Percentiles rank a stretch among this genome's conserved stretches.
phyloP scores from a whole-genome alignment of 2,888 invertebrate genomes.

The Enchytraeus crypticus region DNA sequence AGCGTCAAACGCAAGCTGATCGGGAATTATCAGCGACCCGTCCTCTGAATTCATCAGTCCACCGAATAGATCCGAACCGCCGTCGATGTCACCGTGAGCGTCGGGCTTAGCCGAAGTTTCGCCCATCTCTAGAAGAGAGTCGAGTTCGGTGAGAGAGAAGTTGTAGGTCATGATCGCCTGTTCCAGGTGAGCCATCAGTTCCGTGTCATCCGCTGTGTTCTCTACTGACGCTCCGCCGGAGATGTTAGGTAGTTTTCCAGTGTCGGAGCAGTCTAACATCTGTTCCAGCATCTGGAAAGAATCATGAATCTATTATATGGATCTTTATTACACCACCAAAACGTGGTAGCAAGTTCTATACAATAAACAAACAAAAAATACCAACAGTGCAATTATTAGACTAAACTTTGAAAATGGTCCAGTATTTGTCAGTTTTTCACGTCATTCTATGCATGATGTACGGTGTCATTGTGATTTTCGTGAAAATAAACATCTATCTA shows the following conservation, averaged over 20 bases:
- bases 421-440: too few species aligned
- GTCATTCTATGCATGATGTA: too few species aligned
- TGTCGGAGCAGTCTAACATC: neutral
- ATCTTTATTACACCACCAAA: too few species aligned
- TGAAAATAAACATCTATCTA: too few species aligned
- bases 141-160: conserved; percentile 28
- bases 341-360: too few species aligned
- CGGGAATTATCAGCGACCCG: conserved; percentile 34
- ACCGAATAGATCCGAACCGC: neutral
- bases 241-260: neutral
- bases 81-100: neutral
- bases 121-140: conserved; percentile 28
- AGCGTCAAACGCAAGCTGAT: conserved; percentile 74
- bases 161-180: conserved; percentile 32
- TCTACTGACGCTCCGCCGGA: neutral
- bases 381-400: neutral
- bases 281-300: neutral
- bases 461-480: too few species aligned
- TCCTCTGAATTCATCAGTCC: neutral
- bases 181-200: conserved; percentile 34
- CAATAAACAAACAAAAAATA: too few species aligned
- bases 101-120: neutral
- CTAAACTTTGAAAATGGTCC: too few species aligned
- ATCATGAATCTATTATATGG: neutral
- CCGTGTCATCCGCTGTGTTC: conserved; percentile 29